phyloP scores from a whole-genome alignment of 2,888 invertebrate species.

The Synanthedon vespiformis region DNA sequence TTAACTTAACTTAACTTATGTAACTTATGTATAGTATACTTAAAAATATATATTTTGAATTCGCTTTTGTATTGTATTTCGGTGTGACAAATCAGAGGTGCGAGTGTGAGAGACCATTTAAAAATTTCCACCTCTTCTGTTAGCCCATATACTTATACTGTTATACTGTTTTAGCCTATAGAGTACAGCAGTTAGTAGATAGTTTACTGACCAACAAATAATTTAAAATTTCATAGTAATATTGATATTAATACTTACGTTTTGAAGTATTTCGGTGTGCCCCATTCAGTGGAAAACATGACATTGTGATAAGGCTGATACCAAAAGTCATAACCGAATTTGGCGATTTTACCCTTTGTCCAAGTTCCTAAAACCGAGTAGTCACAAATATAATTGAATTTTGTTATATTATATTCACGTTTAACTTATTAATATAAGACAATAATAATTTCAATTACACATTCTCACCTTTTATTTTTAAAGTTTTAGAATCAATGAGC shows the following conservation, averaged over 20 bases:
- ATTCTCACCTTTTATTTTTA: conserved; percentile 76
- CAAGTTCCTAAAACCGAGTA: conserved; percentile 72
- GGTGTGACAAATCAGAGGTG: too few relatives aligned
- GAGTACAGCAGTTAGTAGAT: too few relatives aligned
- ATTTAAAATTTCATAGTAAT: neutral
- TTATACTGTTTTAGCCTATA: too few relatives aligned
- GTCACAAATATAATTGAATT: neutral
- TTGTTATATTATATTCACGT: neutral
- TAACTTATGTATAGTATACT: too few relatives aligned
- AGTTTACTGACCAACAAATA: too few relatives aligned
- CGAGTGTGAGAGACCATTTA: too few relatives aligned
- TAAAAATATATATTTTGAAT: too few relatives aligned
- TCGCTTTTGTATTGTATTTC: too few relatives aligned
- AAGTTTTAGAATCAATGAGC: conserved; percentile 84
- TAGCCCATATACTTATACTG: too few relatives aligned
- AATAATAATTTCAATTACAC: conserved; percentile 5
- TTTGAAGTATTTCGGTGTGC: conserved; percentile 84
- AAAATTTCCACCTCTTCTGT: too few relatives aligned
- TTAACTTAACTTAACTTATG: too few relatives aligned
- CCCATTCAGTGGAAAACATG: conserved; percentile 95
- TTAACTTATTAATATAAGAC: neutral
- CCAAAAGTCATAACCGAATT: conserved; percentile 97
- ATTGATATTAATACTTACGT: conserved; percentile 40
- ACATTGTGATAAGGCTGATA: conserved; percentile 94
- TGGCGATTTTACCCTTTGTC: conserved; percentile 77